Conservation (phyloP, 2,888 invertebrate species). For the Chrysotoxum bicinctum region DNA sequence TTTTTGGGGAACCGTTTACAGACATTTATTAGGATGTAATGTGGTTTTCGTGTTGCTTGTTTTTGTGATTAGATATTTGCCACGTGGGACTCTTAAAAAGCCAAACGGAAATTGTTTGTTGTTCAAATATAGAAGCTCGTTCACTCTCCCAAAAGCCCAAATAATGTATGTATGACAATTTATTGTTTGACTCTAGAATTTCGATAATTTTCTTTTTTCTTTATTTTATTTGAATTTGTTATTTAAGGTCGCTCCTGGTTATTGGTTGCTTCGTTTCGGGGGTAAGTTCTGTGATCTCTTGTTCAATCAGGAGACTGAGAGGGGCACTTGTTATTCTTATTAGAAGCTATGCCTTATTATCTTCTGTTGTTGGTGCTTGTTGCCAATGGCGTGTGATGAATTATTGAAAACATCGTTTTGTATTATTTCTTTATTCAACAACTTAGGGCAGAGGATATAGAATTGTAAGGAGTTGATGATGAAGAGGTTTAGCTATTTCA, state of each 20-base stretch:
- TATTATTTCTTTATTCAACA: slow-evolving; percentile 5
- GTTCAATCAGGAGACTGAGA: background rate
- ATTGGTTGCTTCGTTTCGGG: background rate
- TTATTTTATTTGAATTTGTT: slow-evolving; percentile 19
- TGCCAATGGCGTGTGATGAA: slow-evolving; percentile 32
- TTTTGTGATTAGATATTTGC: slow-evolving; percentile 70
- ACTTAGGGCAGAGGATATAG: background rate
- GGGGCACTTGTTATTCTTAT: slow-evolving; percentile 6
- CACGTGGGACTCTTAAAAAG: slow-evolving; percentile 70
- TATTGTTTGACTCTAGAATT: slow-evolving; percentile 60
- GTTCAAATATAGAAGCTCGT: slow-evolving; percentile 35
- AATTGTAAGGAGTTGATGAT: background rate
- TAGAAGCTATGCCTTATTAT: background rate
- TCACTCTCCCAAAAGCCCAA: slow-evolving; percentile 45
- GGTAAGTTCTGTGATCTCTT: slow-evolving; percentile 15
- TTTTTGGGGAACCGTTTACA: slow-evolving; percentile 52
- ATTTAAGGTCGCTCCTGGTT: slow-evolving; percentile 2
- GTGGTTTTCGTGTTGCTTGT: slow-evolving; percentile 72
- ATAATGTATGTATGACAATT: slow-evolving; percentile 67
- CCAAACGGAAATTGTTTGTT: slow-evolving; percentile 53
- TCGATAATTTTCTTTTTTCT: slow-evolving; percentile 21
- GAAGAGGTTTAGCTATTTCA: slow-evolving; percentile 5
- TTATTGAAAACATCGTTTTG: slow-evolving; percentile 21
- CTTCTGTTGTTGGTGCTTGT: background rate
- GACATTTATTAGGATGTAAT: slow-evolving; percentile 68